Base-by-base conservation (phyloP, 2,797 vertebrate species). In the Liparis tanakae region DNA sequence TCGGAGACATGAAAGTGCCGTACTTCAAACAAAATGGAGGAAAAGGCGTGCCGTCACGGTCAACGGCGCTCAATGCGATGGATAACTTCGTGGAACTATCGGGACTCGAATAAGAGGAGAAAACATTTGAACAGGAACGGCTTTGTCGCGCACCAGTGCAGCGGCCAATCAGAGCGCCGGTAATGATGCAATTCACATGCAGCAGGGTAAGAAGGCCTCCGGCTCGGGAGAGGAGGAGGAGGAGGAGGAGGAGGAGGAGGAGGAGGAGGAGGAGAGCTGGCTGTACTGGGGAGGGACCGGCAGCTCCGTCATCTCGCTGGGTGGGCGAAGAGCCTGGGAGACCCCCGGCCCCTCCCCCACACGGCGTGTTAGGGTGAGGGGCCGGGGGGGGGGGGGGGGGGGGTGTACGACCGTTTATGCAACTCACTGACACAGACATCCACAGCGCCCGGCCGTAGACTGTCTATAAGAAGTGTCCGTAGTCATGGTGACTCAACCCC, bases 1-100 rank as follows among this genome's bases (percentile, higher is more conserved):
- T 67, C 25, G 61, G 34, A 41, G 22, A n/a, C 25, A 57, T 33
- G 48, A 68, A 73, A 56, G 41, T 25, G 46, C 17, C 2, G 5
- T 2, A 37, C 55, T 65, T 70, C 37, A 67, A 66, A 72, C 18
- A 50, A 56, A 77, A 56, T 20, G 20, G 30, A 59, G 50, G 34
- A 46, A 65, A 44, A 33, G 36, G 36, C 25, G 20, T 36, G 46
- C 14, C 1, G 36, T 43, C 34, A 48, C 10, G 7, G 57, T 33
- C 57, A 65, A 60, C 17, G 8, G 36, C 57, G n/a, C 56, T 66
- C 48, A 36, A 71, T 46, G 3, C 10, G 30, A 60, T 50, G 14
- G 1, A 30, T 30, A 56, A 59, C 25, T 76, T 66, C 15, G 50
- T 20, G 5, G 44, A 67, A 25, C 46, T 25, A 18, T n/a, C 7